Percentiles rank a stretch among this genome's conserved stretches.
phyloP scores from a whole-genome alignment of 2,797 vertebrate species.

The Notolabrus celidotus region DNA sequence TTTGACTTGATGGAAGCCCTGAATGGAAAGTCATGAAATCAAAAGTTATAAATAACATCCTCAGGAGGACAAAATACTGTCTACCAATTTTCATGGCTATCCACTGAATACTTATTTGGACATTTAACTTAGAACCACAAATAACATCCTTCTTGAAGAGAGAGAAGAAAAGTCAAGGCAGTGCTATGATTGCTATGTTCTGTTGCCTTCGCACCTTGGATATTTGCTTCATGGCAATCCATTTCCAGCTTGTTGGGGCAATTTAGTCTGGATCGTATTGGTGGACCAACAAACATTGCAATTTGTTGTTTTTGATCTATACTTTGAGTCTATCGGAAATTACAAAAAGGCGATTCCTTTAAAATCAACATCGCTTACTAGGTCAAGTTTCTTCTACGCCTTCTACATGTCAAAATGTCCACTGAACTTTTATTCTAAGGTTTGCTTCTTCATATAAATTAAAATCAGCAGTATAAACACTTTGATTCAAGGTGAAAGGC shows the following conservation, averaged over 20 bases:
- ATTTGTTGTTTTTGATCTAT: background rate
- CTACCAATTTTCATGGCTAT: background rate
- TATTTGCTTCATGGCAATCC: background rate
- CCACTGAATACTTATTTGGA: background rate
- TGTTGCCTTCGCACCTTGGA: background rate
- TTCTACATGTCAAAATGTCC: too few species aligned
- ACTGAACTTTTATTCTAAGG: background rate
- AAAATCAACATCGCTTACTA: background rate
- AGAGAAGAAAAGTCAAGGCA: background rate
- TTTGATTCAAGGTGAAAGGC: background rate
- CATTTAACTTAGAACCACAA: background rate
- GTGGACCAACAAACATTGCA: too few species aligned
- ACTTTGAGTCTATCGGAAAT: background rate
- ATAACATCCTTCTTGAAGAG: background rate
- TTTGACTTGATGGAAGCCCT: too few species aligned
- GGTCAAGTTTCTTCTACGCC: too few species aligned
- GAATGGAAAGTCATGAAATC: too few species aligned
- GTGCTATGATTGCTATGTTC: background rate
- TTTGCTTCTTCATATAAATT: background rate
- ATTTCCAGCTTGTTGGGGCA: background rate
- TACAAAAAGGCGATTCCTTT: background rate
- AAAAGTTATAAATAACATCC: background rate
- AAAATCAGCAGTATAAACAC: background rate
- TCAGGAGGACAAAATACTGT: background rate
- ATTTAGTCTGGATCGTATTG: background rate